Evolutionary conservation across 2,888 invertebrate species (phyloP), one percentile per base, ranked within the genome.

Genomic region (Cremastinae sp.): DNA sequence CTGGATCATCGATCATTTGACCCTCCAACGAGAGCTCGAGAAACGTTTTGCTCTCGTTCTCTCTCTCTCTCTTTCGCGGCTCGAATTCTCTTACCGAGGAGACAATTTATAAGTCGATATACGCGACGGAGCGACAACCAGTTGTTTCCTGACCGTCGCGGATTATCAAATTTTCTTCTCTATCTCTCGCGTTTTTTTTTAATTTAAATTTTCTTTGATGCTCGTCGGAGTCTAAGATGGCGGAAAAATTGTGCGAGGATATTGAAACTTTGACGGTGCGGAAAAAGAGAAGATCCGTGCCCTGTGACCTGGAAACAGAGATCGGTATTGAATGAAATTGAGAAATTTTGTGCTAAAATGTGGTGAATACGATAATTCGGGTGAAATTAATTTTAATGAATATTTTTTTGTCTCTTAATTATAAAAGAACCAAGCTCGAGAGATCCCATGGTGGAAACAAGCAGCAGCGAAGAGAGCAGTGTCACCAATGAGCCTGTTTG

Each of bases 361-460:
- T n/a, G n/a, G n/a, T n/a, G n/a, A n/a, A n/a, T n/a, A n/a, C n/a
- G n/a, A n/a, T n/a, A n/a, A n/a, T n/a, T n/a, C n/a, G n/a, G n/a
- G n/a, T n/a, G 12, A 22, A 18, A 35, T 16, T 18, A 35, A 10
- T 28, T 8, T 0, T 2, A 45, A 56, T 20, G 14, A 22, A 35
- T 37, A 56, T 43, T 1, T n/a, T 49, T 16, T 7, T 49, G 22
- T 58, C 20, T 45, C 43, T 37, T 10, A 18, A 10, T 18, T 45
- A 18, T 61, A 43, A 16, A 78, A 89, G 89, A 89, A 73, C 89
- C 89, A 8, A 89, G 87, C 72, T 89, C 89, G 22, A 84, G 89
- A 18, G 89, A 89, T 80, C 89, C 89, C 37, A 89, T 89, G 89
- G 87, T 89, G 39, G 89, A 89, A 72, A 86, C 88, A 35, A 89